Percentiles rank a stretch among this genome's conserved stretches.
phyloP scores from a whole-genome alignment of 2,888 invertebrate species.

The Euspilapteryx auroguttella region DNA sequence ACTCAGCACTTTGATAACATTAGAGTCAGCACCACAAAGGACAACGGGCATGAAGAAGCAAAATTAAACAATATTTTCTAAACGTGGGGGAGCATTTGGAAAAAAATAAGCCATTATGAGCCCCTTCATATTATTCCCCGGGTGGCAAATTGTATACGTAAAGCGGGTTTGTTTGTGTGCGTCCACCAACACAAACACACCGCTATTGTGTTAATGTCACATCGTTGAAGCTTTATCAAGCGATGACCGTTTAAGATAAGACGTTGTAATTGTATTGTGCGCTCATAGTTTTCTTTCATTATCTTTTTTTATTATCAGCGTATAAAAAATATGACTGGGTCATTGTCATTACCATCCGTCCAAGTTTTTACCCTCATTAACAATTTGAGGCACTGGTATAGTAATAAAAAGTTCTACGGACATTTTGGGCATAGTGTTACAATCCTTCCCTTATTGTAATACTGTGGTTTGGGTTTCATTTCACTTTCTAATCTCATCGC shows the following conservation, averaged over 20 bases:
- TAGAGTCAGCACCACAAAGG: constrained; percentile 35
- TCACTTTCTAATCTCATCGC: too few relatives aligned
- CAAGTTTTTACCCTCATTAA: too few relatives aligned
- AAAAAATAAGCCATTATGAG: constrained; percentile 16
- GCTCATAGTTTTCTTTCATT: constrained; percentile 4
- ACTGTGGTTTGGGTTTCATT: too few relatives aligned
- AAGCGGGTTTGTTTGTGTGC: constrained; percentile 3
- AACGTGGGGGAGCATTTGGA: constrained; percentile 11
- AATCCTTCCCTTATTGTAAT: too few relatives aligned
- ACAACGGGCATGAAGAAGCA: constrained; percentile 34
- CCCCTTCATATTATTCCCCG: constrained; percentile 5
- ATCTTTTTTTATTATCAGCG: constrained; percentile 1
- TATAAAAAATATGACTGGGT: constrained; percentile 2
- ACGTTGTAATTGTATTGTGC: constrained; percentile 1
- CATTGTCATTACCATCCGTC: constrained; percentile 3
- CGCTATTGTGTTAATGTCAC: constrained; percentile 3
- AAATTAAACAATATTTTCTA: constrained; percentile 23
- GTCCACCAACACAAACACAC: constrained; percentile 1
- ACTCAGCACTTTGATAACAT: constrained; percentile 14
- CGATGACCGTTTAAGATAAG: constrained; percentile 6
- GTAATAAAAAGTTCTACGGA: too few relatives aligned
- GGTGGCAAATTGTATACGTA: constrained; percentile 4
- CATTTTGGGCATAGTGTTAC: too few relatives aligned
- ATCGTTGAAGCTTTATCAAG: constrained; percentile 3
- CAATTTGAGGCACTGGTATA: too few relatives aligned